phyloP scores from a whole-genome alignment of 2,888 invertebrate species.

The Pristionchus maxplancki region DNA sequence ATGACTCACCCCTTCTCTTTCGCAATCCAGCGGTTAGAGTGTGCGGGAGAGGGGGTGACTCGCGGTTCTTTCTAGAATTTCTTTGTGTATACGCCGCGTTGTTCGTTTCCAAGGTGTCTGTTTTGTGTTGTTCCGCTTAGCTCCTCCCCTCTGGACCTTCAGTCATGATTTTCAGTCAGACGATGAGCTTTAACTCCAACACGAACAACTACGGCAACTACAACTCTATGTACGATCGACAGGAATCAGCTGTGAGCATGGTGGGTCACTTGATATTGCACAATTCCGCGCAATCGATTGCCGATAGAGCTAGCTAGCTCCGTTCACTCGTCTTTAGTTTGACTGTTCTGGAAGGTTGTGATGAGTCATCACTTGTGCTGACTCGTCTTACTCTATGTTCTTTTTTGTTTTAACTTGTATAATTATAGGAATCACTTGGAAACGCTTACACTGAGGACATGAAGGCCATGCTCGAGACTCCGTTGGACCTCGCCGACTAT shows the following conservation, averaged over 20 bases:
- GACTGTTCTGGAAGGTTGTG: slow-evolving; percentile 43
- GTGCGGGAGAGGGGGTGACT: slow-evolving; percentile 33
- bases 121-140: not conserved
- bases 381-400: not conserved
- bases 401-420: not conserved
- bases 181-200: slow-evolving; percentile 35
- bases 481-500: slow-evolving; percentile 2
- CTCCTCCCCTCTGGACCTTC: not conserved
- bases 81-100: slow-evolving; percentile 47
- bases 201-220: not conserved
- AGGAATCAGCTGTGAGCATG: slow-evolving; percentile 27
- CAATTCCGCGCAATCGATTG: not conserved
- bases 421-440: slow-evolving; percentile 11
- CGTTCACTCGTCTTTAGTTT: slow-evolving; percentile 24
- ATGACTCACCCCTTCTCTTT: slow-evolving; percentile 48
- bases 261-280: slow-evolving; percentile 23
- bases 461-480: slow-evolving; percentile 34
- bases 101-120: slow-evolving; percentile 35
- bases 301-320: not conserved
- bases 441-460: slow-evolving; percentile 3
- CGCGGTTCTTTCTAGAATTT: slow-evolving; percentile 50
- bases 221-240: not conserved
- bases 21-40: slow-evolving; percentile 44
- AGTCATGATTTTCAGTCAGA: slow-evolving; percentile 48
- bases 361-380: slow-evolving; percentile 46